A percentile compares a stretch with the other conserved stretches of the same genome.
Evolutionary conservation across 2,797 vertebrate species (phyloP).

Genomic region (Spinus olivaceus): DNA sequence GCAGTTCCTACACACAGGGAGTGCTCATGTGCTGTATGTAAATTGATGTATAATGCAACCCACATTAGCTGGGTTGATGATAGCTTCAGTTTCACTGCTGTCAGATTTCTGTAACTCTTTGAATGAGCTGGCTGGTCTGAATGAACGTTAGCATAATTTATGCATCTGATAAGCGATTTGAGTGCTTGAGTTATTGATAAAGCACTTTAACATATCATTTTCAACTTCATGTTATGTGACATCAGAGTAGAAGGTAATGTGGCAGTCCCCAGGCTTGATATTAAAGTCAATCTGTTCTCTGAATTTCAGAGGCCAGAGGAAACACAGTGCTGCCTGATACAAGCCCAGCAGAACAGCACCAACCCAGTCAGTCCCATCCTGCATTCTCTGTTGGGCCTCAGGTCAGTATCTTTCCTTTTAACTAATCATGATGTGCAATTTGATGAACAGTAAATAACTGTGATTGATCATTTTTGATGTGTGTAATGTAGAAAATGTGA

Average conservation of each 20-base stretch:
- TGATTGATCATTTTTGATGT: constrained; percentile 33
- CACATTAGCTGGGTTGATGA: constrained; percentile 70
- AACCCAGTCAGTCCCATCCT: constrained; percentile 86
- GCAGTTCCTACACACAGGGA: neutral
- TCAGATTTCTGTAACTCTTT: constrained; percentile 75
- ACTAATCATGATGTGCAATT: neutral
- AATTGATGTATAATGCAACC: constrained; percentile 81
- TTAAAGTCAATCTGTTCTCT: constrained; percentile 71
- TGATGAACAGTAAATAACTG: constrained; percentile 41
- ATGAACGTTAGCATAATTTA: constrained; percentile 80
- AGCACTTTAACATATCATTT: constrained; percentile 82
- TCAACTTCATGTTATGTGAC: constrained; percentile 72
- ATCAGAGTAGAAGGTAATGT: constrained; percentile 68
- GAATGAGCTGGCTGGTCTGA: constrained; percentile 75
- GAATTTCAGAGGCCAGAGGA: constrained; percentile 86
- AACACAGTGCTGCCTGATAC: constrained; percentile 85
- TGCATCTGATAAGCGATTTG: constrained; percentile 76
- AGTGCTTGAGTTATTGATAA: constrained; percentile 85
- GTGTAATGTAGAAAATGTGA: neutral
- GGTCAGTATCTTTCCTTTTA: constrained; percentile 78
- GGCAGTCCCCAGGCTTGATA: constrained; percentile 54
- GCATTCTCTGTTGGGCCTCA: constrained; percentile 91
- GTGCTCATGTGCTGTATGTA: constrained; percentile 68
- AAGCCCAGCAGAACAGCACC: constrained; percentile 88
- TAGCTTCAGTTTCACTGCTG: constrained; percentile 77